Percentiles rank a stretch among this genome's conserved stretches.
phyloP scores from a whole-genome alignment of 2,113 vertebrate species.

The Phylloscopus trochiloides region DNA sequence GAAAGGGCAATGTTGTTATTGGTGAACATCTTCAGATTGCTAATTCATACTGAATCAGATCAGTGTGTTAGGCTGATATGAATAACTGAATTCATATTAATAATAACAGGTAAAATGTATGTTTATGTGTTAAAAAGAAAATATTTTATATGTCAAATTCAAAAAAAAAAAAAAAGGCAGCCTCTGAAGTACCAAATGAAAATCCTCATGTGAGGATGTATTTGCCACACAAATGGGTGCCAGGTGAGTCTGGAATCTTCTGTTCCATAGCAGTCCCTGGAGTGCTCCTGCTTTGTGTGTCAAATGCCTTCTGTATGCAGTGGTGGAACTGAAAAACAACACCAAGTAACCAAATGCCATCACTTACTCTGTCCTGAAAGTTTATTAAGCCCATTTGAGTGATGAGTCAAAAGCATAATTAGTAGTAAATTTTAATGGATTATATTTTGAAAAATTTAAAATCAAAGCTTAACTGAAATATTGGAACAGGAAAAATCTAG shows the following conservation, averaged over 20 bases:
- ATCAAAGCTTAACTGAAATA: neutral
- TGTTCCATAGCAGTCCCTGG: neutral
- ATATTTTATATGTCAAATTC: neutral
- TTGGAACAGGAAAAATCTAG: neutral
- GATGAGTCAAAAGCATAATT: neutral
- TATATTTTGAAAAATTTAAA: neutral
- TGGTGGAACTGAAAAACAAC: neutral
- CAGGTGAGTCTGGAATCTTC: neutral
- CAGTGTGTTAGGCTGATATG: neutral
- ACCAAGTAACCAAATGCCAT: neutral
- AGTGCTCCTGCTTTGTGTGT: neutral
- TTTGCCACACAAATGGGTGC: neutral
- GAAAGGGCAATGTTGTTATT: neutral
- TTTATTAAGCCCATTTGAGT: neutral
- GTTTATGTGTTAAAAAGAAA: neutral
- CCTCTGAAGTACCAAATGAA: neutral
- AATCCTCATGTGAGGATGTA: neutral
- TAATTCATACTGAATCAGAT: neutral
- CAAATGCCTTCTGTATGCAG: neutral
- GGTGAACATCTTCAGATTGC: neutral
- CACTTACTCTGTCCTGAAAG: neutral
- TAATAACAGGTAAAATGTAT: neutral
- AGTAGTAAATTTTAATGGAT: neutral
- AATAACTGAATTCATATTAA: neutral
- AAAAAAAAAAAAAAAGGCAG: neutral